Evolutionary conservation across 2,888 invertebrate species (phyloP).

Genomic region (Melanotus villosus): DNA sequence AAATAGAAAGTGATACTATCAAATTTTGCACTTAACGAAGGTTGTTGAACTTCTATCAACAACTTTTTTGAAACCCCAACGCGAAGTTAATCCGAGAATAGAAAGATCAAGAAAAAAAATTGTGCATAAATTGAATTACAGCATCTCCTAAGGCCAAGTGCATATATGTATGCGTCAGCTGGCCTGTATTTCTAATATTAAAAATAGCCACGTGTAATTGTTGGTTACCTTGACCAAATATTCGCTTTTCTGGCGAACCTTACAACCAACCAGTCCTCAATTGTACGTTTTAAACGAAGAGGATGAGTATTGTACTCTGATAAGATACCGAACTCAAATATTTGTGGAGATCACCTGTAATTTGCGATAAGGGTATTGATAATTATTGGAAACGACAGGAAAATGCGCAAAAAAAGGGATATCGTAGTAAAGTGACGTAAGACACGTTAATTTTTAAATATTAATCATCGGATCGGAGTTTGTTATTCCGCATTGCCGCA

Average conservation of each 20-base stretch:
- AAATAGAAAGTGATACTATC: neutral
- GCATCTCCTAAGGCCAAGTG: constrained; percentile 5
- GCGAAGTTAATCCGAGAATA: too few relatives aligned
- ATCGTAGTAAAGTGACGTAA: too few relatives aligned
- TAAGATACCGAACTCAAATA: constrained; percentile 4
- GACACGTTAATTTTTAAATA: too few relatives aligned
- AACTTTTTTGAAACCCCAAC: neutral
- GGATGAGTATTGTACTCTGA: neutral
- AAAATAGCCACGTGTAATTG: constrained; percentile 15
- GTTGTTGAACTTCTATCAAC: neutral
- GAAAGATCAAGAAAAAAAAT: neutral
- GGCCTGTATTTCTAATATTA: constrained; percentile 1
- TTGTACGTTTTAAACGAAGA: too few relatives aligned
- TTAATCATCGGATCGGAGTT: too few relatives aligned
- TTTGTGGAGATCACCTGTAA: neutral
- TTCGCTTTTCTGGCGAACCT: constrained; percentile 10
- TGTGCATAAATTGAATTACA: neutral
- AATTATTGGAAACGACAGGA: neutral
- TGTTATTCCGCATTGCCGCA: too few relatives aligned
- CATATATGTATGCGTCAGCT: constrained; percentile 11
- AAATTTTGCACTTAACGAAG: neutral
- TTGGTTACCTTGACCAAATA: constrained; percentile 15
- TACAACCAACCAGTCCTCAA: neutral
- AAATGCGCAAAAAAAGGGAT: neutral
- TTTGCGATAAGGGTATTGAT: neutral